These are phyloP conservation scores for Forbesichthys papilliferus DNA, from an alignment of 2,113 vertebrate genomes.

Conservation along the genomic window DNA sequence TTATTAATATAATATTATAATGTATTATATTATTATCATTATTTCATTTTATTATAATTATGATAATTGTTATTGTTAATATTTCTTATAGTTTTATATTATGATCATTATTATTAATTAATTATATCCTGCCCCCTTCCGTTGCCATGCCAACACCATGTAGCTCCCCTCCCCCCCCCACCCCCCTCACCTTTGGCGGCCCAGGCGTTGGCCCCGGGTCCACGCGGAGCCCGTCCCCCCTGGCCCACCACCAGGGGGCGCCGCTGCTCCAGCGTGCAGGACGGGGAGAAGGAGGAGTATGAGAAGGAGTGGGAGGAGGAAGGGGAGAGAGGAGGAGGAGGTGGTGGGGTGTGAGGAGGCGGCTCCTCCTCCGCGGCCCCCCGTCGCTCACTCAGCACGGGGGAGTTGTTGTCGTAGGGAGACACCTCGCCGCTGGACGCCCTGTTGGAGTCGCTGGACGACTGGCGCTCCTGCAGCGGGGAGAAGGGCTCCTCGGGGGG, in stretches of 20 bases:
- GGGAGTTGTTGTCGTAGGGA: conserved; percentile 98
- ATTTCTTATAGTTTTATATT: no score
- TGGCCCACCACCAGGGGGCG: not conserved
- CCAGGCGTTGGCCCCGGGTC: conserved; percentile 78
- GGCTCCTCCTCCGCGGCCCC: conserved; percentile 14
- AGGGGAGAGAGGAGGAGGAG: not conserved
- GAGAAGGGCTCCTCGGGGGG: conserved; percentile 84
- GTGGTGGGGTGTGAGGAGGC: not conserved
- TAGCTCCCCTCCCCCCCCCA: no score
- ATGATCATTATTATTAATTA: no score
- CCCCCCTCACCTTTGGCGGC: conserved; percentile 77
- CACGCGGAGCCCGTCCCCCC: conserved; percentile 71
- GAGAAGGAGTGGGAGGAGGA: not conserved
- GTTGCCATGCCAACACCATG: no score
- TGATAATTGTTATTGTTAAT: no score
- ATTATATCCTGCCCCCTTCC: no score
- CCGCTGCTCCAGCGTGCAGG: not conserved
- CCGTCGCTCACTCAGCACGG: conserved; percentile 80
- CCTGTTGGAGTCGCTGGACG: conserved; percentile 93
- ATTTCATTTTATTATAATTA: no score
- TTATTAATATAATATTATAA: no score
- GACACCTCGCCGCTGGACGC: conserved; percentile 94
- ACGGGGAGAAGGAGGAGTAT: not conserved
- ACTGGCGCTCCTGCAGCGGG: conserved; percentile 84
- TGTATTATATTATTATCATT: no score